Base-by-base conservation (phyloP, 2,797 vertebrate genomes). In the Gambusia yucatana region DNA sequence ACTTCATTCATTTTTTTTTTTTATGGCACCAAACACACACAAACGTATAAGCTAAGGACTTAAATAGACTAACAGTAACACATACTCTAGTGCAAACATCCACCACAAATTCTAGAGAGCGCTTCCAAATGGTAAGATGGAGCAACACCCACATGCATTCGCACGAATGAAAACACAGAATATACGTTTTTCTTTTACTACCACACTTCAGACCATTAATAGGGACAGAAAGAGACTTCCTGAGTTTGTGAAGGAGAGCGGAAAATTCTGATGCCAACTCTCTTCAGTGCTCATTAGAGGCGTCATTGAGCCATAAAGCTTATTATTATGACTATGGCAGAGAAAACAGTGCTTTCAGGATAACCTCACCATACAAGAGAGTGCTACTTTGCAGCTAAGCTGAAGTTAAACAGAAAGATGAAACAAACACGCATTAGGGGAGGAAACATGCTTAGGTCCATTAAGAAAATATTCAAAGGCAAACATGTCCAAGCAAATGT, bases 271-370 rank as follows among this genome's bases (percentile, higher is more conserved):
- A 88, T 79, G 89, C 86, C 90, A 92, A 84, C 86, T 89, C 92
- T 91, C 88, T 88, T 91, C 77, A 87, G 90, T 87, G 85, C 89
- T 94, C 91, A 92, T 93, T 93, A 93, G 87, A 91, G 89, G 86
- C 83, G 77, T 89, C 92, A 89, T 82, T 90, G 87, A 93, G 92
- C 92, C 89, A 90, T 93, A 91, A 91, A 90, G 89, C 86, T 91
- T 92, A 89, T 92, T 93, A 93, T 92, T 92, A 92, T 90, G 91
- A 93, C 87, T 78, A 86, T 87, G 87, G 90, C 86, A 73, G 87
- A 87, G 87, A 91, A 92, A 91, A 87, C 70, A 77, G 82, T 81
- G 80, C 88, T 85, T 87, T 91, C 77, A 86, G 86, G 79, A 70
- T 91, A 91, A 91, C 89, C 88, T 93, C 84, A 80, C 84, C 75